phyloP scores from a whole-genome alignment of 2,797 vertebrate genomes.

The Crocidura indochinensis region DNA sequence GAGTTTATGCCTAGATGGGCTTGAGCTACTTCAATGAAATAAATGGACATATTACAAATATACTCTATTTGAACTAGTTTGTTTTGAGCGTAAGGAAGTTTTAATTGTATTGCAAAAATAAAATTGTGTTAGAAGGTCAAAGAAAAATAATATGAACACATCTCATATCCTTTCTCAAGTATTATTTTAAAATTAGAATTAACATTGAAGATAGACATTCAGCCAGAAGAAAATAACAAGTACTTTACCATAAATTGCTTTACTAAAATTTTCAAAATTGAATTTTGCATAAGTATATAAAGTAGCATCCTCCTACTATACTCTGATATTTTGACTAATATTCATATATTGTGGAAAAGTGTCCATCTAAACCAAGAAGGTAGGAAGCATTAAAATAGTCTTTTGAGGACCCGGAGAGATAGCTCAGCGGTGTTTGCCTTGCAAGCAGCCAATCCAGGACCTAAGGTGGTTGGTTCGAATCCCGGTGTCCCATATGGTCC shows the following conservation, averaged over 20 bases:
- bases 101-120: slow-evolving; percentile 33
- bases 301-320: not conserved
- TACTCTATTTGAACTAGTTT: slow-evolving; percentile 52
- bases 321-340: not conserved
- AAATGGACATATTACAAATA: slow-evolving; percentile 57
- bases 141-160: slow-evolving; percentile 29
- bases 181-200: slow-evolving; percentile 9
- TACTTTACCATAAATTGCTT: slow-evolving; percentile 4
- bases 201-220: not conserved
- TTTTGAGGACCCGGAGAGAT: no score
- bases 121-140: slow-evolving; percentile 29
- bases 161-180: not conserved
- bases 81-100: not conserved
- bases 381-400: not conserved
- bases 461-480: no score
- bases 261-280: not conserved
- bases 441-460: no score
- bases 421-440: no score
- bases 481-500: no score
- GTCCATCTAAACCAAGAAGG: not conserved
- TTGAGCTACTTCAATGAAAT: slow-evolving; percentile 68
- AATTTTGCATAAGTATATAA: not conserved
- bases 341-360: not conserved
- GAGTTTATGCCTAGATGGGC: slow-evolving; percentile 61
- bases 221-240: not conserved